These are phyloP conservation scores for Kuschelorhynchus macadamiae DNA, from an alignment of 2,888 invertebrate genomes.

Conservation along the genomic window DNA sequence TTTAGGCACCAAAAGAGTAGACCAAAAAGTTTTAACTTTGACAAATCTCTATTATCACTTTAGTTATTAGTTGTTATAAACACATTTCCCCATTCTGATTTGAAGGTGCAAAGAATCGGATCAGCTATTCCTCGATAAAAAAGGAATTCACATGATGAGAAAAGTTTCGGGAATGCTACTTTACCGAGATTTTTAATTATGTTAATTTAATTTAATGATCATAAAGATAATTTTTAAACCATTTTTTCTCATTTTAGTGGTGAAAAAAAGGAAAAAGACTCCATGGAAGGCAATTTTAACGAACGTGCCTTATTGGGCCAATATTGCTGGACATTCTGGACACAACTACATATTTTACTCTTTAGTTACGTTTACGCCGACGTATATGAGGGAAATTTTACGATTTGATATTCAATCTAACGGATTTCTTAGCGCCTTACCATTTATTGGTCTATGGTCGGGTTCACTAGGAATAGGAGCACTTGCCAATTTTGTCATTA, in stretches of 20 bases:
- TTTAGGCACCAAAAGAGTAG: too few relatives aligned
- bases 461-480: constrained; percentile 12
- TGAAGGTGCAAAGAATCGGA: too few relatives aligned
- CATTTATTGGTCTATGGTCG: constrained; percentile 24
- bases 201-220: too few relatives aligned
- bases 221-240: too few relatives aligned
- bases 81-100: too few relatives aligned
- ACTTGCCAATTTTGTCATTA: constrained; percentile 19
- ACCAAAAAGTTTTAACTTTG: too few relatives aligned
- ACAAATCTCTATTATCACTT: too few relatives aligned
- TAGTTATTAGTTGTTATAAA: too few relatives aligned
- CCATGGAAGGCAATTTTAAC: constrained; percentile 44
- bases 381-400: constrained; percentile 65
- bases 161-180: too few relatives aligned
- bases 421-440: constrained; percentile 28
- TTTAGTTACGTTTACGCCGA: constrained; percentile 76
- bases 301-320: constrained; percentile 49
- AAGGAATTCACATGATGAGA: too few relatives aligned
- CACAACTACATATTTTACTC: constrained; percentile 78
- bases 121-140: too few relatives aligned
- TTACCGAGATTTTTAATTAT: too few relatives aligned
- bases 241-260: constrained; percentile 5
- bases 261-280: constrained; percentile 13
- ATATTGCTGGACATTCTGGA: constrained; percentile 78
- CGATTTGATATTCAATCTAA: constrained; percentile 28